phyloP scores from a whole-genome alignment of 2,888 invertebrate genomes.

The Clistopyga incitator region DNA sequence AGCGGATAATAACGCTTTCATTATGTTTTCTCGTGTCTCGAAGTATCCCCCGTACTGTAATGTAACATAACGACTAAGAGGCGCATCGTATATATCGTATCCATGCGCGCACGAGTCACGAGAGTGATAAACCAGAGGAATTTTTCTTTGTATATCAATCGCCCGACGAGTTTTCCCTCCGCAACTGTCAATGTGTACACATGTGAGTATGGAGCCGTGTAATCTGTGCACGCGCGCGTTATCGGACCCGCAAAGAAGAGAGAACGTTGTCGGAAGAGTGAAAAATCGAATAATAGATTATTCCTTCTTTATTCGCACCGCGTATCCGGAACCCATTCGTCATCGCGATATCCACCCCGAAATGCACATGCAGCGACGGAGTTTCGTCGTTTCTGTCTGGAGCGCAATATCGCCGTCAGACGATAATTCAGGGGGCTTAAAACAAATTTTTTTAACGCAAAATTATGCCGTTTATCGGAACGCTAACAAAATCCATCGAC shows the following conservation, averaged over 20 bases:
- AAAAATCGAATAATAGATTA: background rate
- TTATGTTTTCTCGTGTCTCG: conserved; percentile 26
- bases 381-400: too few relatives aligned
- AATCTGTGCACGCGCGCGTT: background rate
- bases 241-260: background rate
- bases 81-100: background rate
- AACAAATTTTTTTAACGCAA: too few relatives aligned
- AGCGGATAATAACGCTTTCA: conserved; percentile 34
- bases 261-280: background rate
- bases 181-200: background rate
- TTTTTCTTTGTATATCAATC: conserved; percentile 7
- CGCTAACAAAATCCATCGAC: too few relatives aligned
- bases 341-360: too few relatives aligned
- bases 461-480: too few relatives aligned
- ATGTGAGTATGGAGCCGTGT: background rate
- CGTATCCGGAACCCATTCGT: too few relatives aligned
- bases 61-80: background rate
- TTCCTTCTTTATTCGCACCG: background rate
- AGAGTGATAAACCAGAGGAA: conserved; percentile 33
- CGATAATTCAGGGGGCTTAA: too few relatives aligned
- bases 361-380: too few relatives aligned
- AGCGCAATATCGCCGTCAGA: too few relatives aligned
- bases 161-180: background rate
- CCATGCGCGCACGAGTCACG: background rate
- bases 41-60: conserved; percentile 5